phyloP scores from a whole-genome alignment of 2,888 invertebrate genomes.

The Patella pellucida region DNA sequence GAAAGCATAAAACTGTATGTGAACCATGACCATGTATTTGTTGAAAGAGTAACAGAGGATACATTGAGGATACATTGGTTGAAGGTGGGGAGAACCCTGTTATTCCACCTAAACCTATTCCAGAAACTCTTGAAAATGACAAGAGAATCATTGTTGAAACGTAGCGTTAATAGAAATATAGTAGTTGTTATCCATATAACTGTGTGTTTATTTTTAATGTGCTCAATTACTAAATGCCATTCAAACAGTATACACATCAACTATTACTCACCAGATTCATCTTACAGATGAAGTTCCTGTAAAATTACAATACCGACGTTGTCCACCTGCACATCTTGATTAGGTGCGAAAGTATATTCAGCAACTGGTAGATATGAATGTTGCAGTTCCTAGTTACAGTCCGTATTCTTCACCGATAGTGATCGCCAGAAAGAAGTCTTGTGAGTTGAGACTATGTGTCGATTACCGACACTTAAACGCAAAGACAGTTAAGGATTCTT shows the following conservation, averaged over 20 bases:
- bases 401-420: conserved; percentile 41
- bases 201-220: too few relatives aligned
- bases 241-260: conserved; percentile 22
- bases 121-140: too few relatives aligned
- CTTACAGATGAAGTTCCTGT: conserved; percentile 21
- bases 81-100: too few relatives aligned
- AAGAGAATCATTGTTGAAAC: too few relatives aligned
- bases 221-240: too few relatives aligned
- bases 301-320: conserved; percentile 14
- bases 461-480: conserved; percentile 12
- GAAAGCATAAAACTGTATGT: too few relatives aligned
- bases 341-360: conserved; percentile 27
- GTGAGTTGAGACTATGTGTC: conserved; percentile 23
- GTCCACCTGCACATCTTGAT: conserved; percentile 20
- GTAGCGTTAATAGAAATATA: too few relatives aligned
- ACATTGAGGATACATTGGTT: too few relatives aligned
- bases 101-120: too few relatives aligned
- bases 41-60: too few relatives aligned
- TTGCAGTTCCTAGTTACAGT: conserved; percentile 31
- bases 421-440: conserved; percentile 26
- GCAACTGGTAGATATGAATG: conserved; percentile 21
- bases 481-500: conserved; percentile 21
- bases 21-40: too few relatives aligned
- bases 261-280: conserved; percentile 21
- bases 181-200: too few relatives aligned